Base-by-base conservation (phyloP, 2,888 invertebrate species). In the Netelia fuscicornis region DNA sequence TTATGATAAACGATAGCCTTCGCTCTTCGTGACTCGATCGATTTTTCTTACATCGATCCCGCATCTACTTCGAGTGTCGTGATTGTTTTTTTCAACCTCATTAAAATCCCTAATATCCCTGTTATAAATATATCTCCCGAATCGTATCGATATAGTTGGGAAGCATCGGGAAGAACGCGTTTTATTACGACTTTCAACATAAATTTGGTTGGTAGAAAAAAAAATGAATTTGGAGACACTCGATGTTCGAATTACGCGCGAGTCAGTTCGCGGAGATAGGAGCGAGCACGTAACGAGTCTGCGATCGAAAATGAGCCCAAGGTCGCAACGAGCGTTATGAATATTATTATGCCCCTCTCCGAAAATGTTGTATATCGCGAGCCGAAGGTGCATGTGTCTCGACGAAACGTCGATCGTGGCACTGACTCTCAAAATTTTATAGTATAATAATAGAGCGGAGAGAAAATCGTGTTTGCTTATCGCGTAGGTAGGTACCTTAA, bases 401-500 rank as follows among this genome's bases (percentile, higher is more conserved):
- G 48, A 13, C 13, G 52, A 70, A 70, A 75, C 70, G 80, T 64
- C 68, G 71, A 56, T 79, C 80, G 67, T 74, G 68, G 67, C 74
- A 67, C 25, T 48, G 75, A 56, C 71, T 37, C 75, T 78, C 62
- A 52, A 72, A 87, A 90, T 86, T 90, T 91, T 91, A 90, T 89
- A 89, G 88, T 89, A 89, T 91, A 91, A 91, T 91, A 90, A 91
- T 90, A 91, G 91, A 90, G 90, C 90, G 91, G 90, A 81, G 86
- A 42, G 77, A 83, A 71, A 85, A 87, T 88, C 88, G 88, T 91
- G 91, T 91, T 91, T 91, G 90, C 91, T 91, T 91, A 91, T 91
- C 89, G 23, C 25, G 25, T 23, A 11, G 11, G 30, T 62, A 62
- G 25, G 30, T 62, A 20, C 30, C 62, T 62, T 11, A 30, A 77